phyloP scores from a whole-genome alignment of 2,888 invertebrate genomes.

The Biston stratarius region DNA sequence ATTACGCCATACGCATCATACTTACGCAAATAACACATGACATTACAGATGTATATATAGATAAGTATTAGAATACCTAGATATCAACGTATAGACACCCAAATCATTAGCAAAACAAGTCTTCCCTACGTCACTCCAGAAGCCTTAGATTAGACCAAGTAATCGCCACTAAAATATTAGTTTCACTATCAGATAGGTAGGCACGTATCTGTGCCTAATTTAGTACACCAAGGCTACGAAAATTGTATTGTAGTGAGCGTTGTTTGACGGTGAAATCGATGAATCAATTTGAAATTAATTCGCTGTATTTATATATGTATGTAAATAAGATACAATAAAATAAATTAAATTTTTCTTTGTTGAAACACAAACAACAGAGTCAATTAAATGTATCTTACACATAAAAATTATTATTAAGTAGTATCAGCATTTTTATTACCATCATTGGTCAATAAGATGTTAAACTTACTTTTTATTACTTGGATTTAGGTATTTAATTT shows the following conservation, averaged over 20 bases:
- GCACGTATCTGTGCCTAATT: conserved; percentile 14
- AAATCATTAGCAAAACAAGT: conserved; percentile 23
- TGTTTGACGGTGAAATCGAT: conserved; percentile 8
- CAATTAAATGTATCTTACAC: too few species aligned
- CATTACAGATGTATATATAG: not conserved
- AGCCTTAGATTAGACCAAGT: conserved; percentile 31
- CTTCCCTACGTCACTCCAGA: conserved; percentile 23
- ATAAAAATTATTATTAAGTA: too few species aligned
- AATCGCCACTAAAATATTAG: conserved; percentile 11
- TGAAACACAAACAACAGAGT: too few species aligned
- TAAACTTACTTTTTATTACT: too few species aligned
- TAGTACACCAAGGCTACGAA: conserved; percentile 26
- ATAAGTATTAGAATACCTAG: not conserved
- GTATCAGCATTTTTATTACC: too few species aligned
- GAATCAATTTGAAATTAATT: conserved; percentile 11
- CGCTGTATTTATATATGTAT: not conserved
- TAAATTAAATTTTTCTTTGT: too few species aligned
- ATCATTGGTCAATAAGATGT: too few species aligned
- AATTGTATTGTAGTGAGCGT: conserved; percentile 13
- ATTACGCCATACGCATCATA: not conserved
- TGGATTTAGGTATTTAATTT: too few species aligned
- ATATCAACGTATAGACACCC: conserved; percentile 11
- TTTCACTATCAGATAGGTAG: conserved; percentile 20
- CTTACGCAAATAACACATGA: not conserved
- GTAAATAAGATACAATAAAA: too few species aligned